These are phyloP conservation scores for Gopherus flavomarginatus DNA, from an alignment of 2,113 vertebrate species.

Conservation along the genomic window DNA sequence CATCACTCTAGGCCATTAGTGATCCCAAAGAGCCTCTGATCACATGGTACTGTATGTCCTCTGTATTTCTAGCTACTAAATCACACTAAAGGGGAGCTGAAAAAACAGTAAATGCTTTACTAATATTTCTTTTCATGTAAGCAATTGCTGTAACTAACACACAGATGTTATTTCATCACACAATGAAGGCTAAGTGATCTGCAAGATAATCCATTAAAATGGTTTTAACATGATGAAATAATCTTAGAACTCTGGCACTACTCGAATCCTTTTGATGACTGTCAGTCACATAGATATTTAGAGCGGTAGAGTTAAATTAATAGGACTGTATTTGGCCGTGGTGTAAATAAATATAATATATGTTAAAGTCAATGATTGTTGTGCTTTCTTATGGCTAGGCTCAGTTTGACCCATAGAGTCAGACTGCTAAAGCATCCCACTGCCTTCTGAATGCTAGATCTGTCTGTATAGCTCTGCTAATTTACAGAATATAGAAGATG, in stretches of 20 bases:
- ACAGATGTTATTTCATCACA: slow-evolving; percentile 1
- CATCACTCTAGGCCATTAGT: not conserved
- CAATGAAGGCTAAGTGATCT: slow-evolving; percentile 3
- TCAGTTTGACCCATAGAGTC: rapidly evolving
- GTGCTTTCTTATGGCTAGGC: not conserved
- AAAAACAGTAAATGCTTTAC: not conserved
- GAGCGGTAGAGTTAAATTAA: not conserved
- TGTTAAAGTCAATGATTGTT: not conserved
- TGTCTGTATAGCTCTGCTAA: not conserved
- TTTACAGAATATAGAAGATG: not conserved
- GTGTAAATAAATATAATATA: not conserved
- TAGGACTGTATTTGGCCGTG: not conserved
- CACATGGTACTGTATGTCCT: not conserved
- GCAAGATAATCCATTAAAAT: not conserved
- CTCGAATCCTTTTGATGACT: not conserved
- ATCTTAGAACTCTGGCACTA: not conserved
- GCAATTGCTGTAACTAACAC: slow-evolving; percentile 27
- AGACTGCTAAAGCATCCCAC: not conserved
- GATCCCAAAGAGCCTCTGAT: not conserved
- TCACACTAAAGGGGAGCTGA: not conserved
- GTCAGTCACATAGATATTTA: not conserved
- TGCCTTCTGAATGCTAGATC: not conserved
- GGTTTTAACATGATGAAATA: not conserved
- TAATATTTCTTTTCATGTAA: slow-evolving; percentile 21
- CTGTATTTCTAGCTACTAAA: not conserved